Conservation (phyloP, 2,797 vertebrate genomes). For the Setipinna tenuifilis region DNA sequence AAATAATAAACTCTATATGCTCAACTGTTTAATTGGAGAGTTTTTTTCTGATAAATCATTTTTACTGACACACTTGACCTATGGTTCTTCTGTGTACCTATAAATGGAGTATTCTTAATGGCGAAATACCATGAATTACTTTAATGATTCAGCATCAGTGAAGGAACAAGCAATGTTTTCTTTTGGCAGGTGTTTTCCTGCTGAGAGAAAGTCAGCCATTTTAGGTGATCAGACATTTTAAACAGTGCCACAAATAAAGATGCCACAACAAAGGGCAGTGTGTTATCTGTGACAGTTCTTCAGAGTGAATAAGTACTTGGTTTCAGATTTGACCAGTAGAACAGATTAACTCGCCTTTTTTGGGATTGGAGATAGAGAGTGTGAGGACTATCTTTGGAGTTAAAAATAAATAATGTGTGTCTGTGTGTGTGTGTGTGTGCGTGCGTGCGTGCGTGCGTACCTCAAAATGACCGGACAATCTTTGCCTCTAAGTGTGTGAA, state of each 20-base stretch:
- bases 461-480: too few species aligned
- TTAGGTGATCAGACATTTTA: neutral
- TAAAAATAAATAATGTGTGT: neutral
- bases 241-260: neutral
- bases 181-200: neutral
- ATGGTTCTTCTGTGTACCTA: neutral
- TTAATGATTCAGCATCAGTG: neutral
- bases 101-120: neutral
- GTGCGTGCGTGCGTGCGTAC: neutral
- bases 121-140: neutral
- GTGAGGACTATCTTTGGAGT: conserved; percentile 26
- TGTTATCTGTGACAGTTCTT: neutral
- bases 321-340: conserved; percentile 11
- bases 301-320: neutral
- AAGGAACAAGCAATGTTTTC: neutral
- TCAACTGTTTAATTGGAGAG: neutral
- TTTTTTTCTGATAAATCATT: neutral
- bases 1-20: conserved; percentile 7
- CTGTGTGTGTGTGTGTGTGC: conserved; percentile 15
- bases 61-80: too few species aligned
- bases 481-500: too few species aligned
- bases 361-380: conserved; percentile 62
- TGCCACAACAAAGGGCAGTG: neutral
- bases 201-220: neutral
- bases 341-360: conserved; percentile 61